Conservation (phyloP, 1,140 invertebrate species). For the Trialeurodes vaporariorum region DNA sequence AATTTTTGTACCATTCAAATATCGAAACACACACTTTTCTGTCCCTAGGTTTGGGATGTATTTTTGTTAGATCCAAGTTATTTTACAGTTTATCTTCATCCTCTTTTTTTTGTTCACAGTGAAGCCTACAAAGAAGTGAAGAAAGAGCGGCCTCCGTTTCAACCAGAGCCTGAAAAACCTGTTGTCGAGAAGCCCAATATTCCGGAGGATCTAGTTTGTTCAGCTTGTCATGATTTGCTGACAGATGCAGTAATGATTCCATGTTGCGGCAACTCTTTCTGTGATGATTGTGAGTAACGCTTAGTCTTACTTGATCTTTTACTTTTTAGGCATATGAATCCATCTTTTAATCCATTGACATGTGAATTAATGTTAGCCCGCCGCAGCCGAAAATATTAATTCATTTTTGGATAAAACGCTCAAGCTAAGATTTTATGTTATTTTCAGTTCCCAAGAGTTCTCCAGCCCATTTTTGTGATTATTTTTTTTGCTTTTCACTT, state of each 20-base stretch:
- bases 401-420: background rate
- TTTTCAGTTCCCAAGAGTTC: background rate
- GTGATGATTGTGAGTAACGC: constrained; percentile 84
- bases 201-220: constrained; percentile 82
- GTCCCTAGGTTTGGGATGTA: too few species aligned
- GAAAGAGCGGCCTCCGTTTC: constrained; percentile 49
- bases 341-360: constrained; percentile 37
- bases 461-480: too few species aligned
- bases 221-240: constrained; percentile 83
- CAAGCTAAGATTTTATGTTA: background rate
- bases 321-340: constrained; percentile 60
- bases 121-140: constrained; percentile 66
- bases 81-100: too few species aligned
- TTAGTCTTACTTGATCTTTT: constrained; percentile 13
- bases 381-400: background rate
- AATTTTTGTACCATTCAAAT: too few species aligned
- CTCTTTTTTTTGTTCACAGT: constrained; percentile 37
- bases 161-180: constrained; percentile 42
- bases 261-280: constrained; percentile 95
- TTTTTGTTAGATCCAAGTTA: too few species aligned
- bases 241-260: constrained; percentile 93
- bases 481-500: too few species aligned
- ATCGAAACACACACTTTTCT: too few species aligned
- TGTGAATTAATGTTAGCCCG: background rate
- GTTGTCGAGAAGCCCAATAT: constrained; percentile 55